Evolutionary conservation across 1,140 invertebrate genomes (phyloP).

Genomic region (Rhopalosiphum maidis): DNA sequence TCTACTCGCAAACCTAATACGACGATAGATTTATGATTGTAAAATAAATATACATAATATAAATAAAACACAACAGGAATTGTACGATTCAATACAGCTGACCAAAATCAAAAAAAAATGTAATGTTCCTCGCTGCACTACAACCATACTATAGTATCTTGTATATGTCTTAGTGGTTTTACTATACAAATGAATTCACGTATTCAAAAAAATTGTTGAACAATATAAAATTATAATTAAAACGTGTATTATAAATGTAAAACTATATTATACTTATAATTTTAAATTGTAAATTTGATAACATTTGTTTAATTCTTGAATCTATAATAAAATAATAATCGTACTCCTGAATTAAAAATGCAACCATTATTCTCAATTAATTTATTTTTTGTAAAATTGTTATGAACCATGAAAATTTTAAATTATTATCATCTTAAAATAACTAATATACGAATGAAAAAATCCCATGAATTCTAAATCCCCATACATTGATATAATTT

Average conservation of each 20-base stretch:
- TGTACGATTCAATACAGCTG: not conserved
- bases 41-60: not conserved
- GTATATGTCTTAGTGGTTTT: not conserved
- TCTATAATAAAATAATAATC: not conserved
- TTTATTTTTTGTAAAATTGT: not conserved
- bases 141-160: not conserved
- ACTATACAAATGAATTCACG: not conserved
- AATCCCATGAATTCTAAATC: too few species aligned
- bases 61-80: not conserved
- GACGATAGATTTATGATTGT: not conserved
- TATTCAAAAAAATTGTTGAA: not conserved
- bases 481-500: too few species aligned
- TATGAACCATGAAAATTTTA: not conserved
- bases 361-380: not conserved
- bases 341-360: not conserved
- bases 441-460: too few species aligned
- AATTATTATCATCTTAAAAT: too few species aligned
- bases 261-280: not conserved
- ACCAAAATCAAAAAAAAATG: not conserved
- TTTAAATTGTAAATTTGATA: not conserved
- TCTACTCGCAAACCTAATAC: not conserved
- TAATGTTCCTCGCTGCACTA: not conserved
- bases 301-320: not conserved
- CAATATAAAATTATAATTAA: not conserved
- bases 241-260: not conserved